Conservation (phyloP, 2,888 invertebrate genomes). For the Phlogophora meticulosa region DNA sequence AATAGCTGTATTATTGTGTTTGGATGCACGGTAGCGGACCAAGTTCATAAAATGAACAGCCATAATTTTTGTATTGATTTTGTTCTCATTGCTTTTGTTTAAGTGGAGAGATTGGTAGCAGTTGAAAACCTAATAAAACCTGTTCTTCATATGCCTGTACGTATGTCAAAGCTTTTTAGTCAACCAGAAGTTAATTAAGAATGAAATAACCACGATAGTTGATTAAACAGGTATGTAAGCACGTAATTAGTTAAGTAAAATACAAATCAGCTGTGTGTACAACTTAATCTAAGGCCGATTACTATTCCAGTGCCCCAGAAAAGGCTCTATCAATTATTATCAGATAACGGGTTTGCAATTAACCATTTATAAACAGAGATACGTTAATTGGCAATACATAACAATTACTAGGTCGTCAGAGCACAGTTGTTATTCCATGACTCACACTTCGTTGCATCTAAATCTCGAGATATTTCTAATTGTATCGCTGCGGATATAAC, state of each 20-base stretch:
- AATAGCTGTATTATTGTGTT: constrained; percentile 74
- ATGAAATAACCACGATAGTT: neutral
- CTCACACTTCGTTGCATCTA: constrained; percentile 30
- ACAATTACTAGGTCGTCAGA: constrained; percentile 39
- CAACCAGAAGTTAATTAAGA: constrained; percentile 9
- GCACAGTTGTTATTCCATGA: constrained; percentile 31
- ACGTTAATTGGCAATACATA: constrained; percentile 43
- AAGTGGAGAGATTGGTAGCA: neutral
- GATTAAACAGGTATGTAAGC: constrained; percentile 20
- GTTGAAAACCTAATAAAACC: neutral
- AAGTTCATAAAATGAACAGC: constrained; percentile 9
- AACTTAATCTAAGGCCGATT: constrained; percentile 54
- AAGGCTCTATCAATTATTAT: constrained; percentile 44
- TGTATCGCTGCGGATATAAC: neutral
- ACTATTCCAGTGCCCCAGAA: constrained; percentile 54
- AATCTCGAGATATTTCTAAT: constrained; percentile 22
- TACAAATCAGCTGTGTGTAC: constrained; percentile 50
- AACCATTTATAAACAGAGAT: constrained; percentile 43
- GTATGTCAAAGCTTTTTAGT: constrained; percentile 11
- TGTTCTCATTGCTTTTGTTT: too few species aligned
- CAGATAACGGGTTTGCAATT: constrained; percentile 41
- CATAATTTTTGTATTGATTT: neutral
- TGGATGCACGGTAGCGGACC: constrained; percentile 60
- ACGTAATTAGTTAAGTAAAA: constrained; percentile 33
- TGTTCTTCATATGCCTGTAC: neutral